Conservation (phyloP, 2,888 invertebrate species). For the Eretmocerus hayati region DNA sequence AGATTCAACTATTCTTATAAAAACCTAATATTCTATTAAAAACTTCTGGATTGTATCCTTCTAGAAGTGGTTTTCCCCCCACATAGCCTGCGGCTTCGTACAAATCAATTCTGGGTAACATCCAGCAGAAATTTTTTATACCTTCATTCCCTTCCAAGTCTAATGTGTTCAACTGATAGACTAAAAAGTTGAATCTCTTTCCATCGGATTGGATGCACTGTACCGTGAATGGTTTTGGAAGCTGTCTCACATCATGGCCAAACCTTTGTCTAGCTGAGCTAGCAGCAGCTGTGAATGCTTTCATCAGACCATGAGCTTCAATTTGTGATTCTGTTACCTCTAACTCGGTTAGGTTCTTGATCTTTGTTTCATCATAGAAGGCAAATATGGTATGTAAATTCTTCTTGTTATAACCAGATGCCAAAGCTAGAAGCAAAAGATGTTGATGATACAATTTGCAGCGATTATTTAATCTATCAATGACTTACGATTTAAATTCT, state of each 20-base stretch:
- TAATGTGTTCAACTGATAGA: constrained; percentile 77
- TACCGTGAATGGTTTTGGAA: constrained; percentile 72
- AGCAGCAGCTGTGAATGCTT: constrained; percentile 70
- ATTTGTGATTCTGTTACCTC: constrained; percentile 63
- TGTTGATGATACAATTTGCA: neutral
- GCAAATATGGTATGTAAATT: constrained; percentile 71
- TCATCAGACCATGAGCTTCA: constrained; percentile 62
- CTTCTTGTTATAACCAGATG: constrained; percentile 17
- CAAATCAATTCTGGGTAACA: constrained; percentile 56
- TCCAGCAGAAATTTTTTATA: constrained; percentile 76
- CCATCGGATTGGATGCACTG: constrained; percentile 81
- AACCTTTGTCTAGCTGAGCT: constrained; percentile 67
- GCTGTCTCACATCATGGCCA: constrained; percentile 59
- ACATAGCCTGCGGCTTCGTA: constrained; percentile 62
- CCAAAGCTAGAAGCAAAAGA: constrained; percentile 20
- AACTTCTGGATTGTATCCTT: constrained; percentile 72
- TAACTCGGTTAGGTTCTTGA: constrained; percentile 63
- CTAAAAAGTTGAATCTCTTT: constrained; percentile 68
- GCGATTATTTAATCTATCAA: neutral
- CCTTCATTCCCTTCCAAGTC: constrained; percentile 56
- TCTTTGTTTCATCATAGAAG: constrained; percentile 59
- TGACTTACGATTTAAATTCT: constrained; percentile 66
- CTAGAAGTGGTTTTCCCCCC: constrained; percentile 58
- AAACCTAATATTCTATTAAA: constrained; percentile 72
- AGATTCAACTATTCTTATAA: constrained; percentile 58